These are phyloP conservation scores for Paramormyrops hopkinsi DNA, from an alignment of 2,797 vertebrate species.

Conservation along the genomic window DNA sequence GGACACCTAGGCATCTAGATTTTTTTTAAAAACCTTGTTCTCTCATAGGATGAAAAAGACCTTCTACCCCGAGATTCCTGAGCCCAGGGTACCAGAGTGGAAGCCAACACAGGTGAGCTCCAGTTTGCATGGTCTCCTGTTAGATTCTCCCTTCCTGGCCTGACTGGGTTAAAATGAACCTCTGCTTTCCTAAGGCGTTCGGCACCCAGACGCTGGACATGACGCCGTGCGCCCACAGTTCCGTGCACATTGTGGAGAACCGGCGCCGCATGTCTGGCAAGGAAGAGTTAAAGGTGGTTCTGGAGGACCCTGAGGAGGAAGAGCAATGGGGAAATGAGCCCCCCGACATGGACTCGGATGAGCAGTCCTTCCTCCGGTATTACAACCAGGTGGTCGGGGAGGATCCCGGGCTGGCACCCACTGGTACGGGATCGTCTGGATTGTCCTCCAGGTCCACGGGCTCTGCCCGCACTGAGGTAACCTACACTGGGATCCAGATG, in stretches of 20 bases:
- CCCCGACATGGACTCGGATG: constrained; percentile 52
- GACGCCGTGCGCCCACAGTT: constrained; percentile 79
- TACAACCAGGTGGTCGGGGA: constrained; percentile 71
- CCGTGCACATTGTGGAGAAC: constrained; percentile 80
- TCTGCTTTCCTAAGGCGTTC: constrained; percentile 13
- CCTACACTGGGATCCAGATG: constrained; percentile 88
- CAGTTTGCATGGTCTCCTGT: not conserved
- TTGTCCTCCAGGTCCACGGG: constrained; percentile 68
- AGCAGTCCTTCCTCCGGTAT: constrained; percentile 57
- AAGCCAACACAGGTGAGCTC: constrained; percentile 51
- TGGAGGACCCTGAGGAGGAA: constrained; percentile 57
- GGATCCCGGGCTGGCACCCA: constrained; percentile 57
- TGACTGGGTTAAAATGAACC: not conserved
- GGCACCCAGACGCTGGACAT: constrained; percentile 72
- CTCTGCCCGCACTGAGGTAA: constrained; percentile 69
- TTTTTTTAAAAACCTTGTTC: not conserved
- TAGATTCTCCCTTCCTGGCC: not conserved
- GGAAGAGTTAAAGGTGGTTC: constrained; percentile 56
- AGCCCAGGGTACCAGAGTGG: constrained; percentile 77
- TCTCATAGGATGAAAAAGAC: constrained; percentile 84
- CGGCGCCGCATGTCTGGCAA: constrained; percentile 56
- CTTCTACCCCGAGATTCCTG: constrained; percentile 92
- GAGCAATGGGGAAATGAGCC: constrained; percentile 43
- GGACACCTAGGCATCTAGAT: not conserved
- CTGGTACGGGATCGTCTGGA: constrained; percentile 55